These are phyloP conservation scores for Gryllus longicercus DNA, from an alignment of 2,888 invertebrate genomes.

Conservation along the genomic window DNA sequence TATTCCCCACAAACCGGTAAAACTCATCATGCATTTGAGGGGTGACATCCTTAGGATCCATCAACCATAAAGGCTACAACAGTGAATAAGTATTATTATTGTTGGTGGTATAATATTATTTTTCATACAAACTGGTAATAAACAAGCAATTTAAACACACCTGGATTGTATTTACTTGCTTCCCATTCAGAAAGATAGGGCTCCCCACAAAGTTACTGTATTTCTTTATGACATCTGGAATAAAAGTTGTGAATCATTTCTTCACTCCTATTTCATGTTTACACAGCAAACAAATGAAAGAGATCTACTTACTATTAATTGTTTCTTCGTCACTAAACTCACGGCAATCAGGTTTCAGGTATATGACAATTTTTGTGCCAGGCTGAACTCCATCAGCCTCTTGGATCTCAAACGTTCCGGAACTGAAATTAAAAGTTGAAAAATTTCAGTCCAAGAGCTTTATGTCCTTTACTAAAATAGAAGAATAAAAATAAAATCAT, in stretches of 20 bases:
- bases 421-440: conserved; percentile 51
- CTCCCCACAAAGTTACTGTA: conserved; percentile 97
- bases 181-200: conserved; percentile 86
- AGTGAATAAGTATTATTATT: conserved; percentile 28
- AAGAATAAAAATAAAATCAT: conserved; percentile 31
- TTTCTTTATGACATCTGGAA: conserved; percentile 80
- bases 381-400: conserved; percentile 77
- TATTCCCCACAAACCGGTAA: conserved; percentile 81
- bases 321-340: conserved; percentile 85
- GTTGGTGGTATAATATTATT: too few relatives aligned
- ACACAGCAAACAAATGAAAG: too few relatives aligned
- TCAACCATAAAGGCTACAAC: conserved; percentile 82
- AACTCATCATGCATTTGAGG: conserved; percentile 87
- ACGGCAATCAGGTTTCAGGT: conserved; percentile 81
- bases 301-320: conserved; percentile 60
- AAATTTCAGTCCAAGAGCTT: too few relatives aligned
- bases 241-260: conserved; percentile 32
- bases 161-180: conserved; percentile 82
- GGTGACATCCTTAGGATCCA: conserved; percentile 84
- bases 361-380: conserved; percentile 90
- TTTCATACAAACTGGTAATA: too few relatives aligned
- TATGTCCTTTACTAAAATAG: too few relatives aligned
- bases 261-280: background rate
- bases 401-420: conserved; percentile 84
- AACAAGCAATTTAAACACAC: conserved; percentile 44